Evolutionary conservation across 2,888 invertebrate genomes (phyloP), one percentile per base, ranked within the genome.

Genomic region (Drosophila aldrichi): DNA sequence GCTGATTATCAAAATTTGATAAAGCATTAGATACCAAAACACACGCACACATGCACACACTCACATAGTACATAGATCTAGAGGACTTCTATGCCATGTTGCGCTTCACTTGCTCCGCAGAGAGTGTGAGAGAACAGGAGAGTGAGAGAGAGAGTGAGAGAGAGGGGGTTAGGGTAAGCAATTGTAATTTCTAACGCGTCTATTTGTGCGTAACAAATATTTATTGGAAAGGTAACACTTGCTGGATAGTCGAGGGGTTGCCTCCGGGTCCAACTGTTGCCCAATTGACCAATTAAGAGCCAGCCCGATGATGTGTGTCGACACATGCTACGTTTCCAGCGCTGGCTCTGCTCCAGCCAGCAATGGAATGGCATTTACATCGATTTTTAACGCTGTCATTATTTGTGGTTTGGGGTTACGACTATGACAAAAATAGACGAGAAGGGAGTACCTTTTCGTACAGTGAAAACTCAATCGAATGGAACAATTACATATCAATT

Each of bases 161-260:
- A 34, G 43, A 9, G 8, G 16, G 6, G 36, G 58, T 2, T 1
- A 41, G 59, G 20, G 54, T 10, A 20, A n/a, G 59, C 69, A 67
- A 75, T 73, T 44, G 61, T 46, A 67, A 73, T 72, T 85, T 88
- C 89, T 75, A 90, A 82, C 80, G 70, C 84, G 73, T 88, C 79
- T 85, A 83, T 87, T 90, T 90, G 86, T 86, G 82, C 74, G 77
- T 81, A 78, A 83, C 89, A 90, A 89, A 90, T 90, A 89, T 90
- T 89, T 90, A 88, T 90, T 82, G 91, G 79, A 90, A 90, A 82
- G 80, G 78, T 83, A 88, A 90, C 91, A 89, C 86, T 89, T 88
- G 90, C 72, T 34, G 8, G 51, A n/a, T n/a, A 38, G 34, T 2
- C 0, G 16, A 32, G 14, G 25, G 34, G 29, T 14, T 16, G 46